A percentile compares a stretch with the other conserved stretches of the same genome.
phyloP scores from a whole-genome alignment of 2,888 invertebrate genomes.

The Tiliacea citrago region DNA sequence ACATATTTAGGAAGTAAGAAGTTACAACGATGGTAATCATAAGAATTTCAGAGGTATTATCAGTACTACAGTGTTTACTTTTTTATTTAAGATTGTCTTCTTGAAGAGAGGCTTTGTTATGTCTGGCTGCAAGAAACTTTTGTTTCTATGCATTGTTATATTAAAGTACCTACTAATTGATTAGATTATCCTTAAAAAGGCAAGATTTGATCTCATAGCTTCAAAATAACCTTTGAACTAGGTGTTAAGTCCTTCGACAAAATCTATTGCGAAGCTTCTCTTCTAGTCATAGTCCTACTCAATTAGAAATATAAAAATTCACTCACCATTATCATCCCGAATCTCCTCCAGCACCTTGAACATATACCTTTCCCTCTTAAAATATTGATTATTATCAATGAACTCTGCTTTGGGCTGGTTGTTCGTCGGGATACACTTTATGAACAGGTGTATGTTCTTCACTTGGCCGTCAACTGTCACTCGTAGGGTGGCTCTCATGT shows the following conservation, averaged over 20 bases:
- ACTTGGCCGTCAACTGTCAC: slow-evolving; percentile 64
- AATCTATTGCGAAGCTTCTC: neutral
- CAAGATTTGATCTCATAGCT: neutral
- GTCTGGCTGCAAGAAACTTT: neutral
- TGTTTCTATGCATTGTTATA: neutral
- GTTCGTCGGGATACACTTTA: slow-evolving; percentile 78
- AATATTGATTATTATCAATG: slow-evolving; percentile 75
- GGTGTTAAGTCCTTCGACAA: neutral
- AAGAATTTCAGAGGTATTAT: neutral
- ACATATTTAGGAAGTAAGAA: neutral
- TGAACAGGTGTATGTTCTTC: slow-evolving; percentile 74
- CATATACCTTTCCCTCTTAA: slow-evolving; percentile 78
- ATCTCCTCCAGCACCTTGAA: slow-evolving; percentile 78
- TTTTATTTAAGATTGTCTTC: neutral
- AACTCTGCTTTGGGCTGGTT: slow-evolving; percentile 81
- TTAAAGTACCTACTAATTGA: neutral
- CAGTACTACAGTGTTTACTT: neutral
- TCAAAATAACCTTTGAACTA: neutral
- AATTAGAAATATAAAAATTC: neutral
- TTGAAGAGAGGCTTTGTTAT: neutral
- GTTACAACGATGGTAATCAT: neutral
- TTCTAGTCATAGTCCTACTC: neutral
- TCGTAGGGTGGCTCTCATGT: slow-evolving; percentile 73
- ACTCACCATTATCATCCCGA: slow-evolving; percentile 66
- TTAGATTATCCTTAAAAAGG: neutral